Base-by-base conservation (phyloP, 2,113 vertebrate genomes). In the Salvelinus fontinalis region DNA sequence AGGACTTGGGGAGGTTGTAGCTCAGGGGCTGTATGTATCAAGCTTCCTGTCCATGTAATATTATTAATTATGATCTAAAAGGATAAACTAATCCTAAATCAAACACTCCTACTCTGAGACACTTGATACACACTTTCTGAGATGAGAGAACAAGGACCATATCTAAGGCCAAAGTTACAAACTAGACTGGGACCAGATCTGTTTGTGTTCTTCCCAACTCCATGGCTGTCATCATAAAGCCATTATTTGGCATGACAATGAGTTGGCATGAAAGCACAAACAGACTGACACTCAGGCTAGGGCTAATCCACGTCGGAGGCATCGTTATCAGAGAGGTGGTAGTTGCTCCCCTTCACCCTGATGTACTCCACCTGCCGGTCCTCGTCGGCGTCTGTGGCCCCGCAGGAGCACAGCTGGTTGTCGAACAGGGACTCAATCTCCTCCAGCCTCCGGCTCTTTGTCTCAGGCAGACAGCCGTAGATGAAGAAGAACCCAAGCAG, bases 241-340 rank as follows among this genome's bases (percentile, higher is more conserved):
- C 51, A 54, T 54, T 54, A 54, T 5, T 18, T 54, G 51, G 51
- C 16, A 54, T 54, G 51, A 54, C 51, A 54, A 4, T 14, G 51
- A 54, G 51, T 18, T 54, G 51, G 14, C 1, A 5, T 54, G 51
- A 54, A 16, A 54, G 51, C 51, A 54, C 51, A 14, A 54, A 54
- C 51, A 18, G 4, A 2, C 51, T 18, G 51, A 5, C 14, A 54
- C 51, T 54, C 16, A 22, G 59, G 59, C n/a, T 62, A 22, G 59
- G 59, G 59, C 59, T 95, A 99, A 81, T 99, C 97, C 86, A 98
- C 96, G 75, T 99, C 97, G 67, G 97, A 99, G 24, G 96, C 96
- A 62, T 99, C 98, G 74, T 99, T 99, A 94, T 99, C 97, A 67
- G 98, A 99, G 86, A 99, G 94, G 91, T 99, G 97, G 85, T 99